phyloP scores from a whole-genome alignment of 2,888 invertebrate species.

The Sinotaia quadrata region DNA sequence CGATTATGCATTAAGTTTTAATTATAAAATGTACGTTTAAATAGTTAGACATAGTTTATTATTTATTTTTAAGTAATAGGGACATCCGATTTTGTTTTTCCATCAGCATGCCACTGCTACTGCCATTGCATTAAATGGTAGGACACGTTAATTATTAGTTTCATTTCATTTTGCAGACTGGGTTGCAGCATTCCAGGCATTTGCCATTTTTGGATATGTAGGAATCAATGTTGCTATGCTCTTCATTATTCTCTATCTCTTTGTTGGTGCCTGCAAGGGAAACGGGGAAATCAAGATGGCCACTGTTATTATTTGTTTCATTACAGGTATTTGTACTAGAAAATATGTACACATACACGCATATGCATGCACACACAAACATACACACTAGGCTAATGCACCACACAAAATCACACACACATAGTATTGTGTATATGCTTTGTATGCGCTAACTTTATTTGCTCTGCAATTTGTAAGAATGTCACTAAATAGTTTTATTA shows the following conservation, averaged over 20 bases:
- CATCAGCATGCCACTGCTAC: too few species aligned
- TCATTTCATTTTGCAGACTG: constrained; percentile 13
- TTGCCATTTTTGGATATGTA: constrained; percentile 35
- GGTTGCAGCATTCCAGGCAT: constrained; percentile 33
- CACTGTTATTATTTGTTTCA: constrained; percentile 20
- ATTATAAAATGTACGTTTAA: too few species aligned
- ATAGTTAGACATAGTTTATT: too few species aligned
- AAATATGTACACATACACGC: neutral
- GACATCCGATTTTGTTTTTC: too few species aligned
- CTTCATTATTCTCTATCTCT: constrained; percentile 34
- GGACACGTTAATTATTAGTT: neutral
- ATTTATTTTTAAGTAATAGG: too few species aligned
- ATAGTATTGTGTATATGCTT: too few species aligned
- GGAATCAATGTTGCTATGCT: constrained; percentile 31
- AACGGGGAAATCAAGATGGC: constrained; percentile 30
- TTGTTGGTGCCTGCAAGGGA: constrained; percentile 18
- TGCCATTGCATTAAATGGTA: too few species aligned
- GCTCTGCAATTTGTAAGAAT: too few species aligned
- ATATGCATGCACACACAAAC: neutral
- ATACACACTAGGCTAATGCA: neutral
- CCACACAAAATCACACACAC: too few species aligned
- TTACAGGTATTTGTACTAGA: constrained; percentile 15
- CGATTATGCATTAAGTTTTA: too few species aligned
- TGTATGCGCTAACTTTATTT: too few species aligned
- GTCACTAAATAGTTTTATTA: too few species aligned